Evolutionary conservation across 2,888 invertebrate species (phyloP), one percentile per base, ranked within the genome.

Genomic region (Agonopterix alstromeriana): DNA sequence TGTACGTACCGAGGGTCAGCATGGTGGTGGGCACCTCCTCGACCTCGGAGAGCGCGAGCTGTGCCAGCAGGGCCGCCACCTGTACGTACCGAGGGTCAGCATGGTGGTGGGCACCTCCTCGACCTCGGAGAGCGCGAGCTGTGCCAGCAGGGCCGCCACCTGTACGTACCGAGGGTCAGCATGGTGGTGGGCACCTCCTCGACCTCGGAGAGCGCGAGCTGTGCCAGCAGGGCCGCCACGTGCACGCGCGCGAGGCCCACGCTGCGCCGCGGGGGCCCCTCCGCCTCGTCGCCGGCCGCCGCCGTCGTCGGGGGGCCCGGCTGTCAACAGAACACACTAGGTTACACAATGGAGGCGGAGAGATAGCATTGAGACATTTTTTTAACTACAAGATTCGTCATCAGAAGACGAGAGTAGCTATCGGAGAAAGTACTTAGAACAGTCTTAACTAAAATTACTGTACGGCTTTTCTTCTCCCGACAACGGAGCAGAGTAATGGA

Each of bases 51-150:
- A 91, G 88, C 58, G 97, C 89, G 64, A 97, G 89, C 50, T 93
- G 93, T 57, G 94, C 92, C 69, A 97, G 90, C 60, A 97, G 90
- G 73, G 93, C 93, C 53, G 94, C 92, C 60, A 96, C 93, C 78
- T 96, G 94, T 53, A 52, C 14, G 14, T 14, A 14, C 14, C 14
- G 14, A 14, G 14, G 14, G 14, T 14, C 14, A 14, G 14, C 14
- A 14, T 14, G 14, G 14, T 14, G 14, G 14, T 14, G 14, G 14
- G 14, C 14, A 14, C 14, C 14, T 14, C 14, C 14, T 14, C 14
- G 14, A 14, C 14, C 14, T 14, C 14, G 14, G 14, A 14, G 14
- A 14, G 14, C 43, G 11, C 52, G 45, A 8, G 17, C 17, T 36
- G 7, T 2, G 94, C 92, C 69, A 97, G 90, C 60, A 97, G 90